Conservation (phyloP, 2,797 vertebrate genomes). For the Etheostoma nigrum region DNA sequence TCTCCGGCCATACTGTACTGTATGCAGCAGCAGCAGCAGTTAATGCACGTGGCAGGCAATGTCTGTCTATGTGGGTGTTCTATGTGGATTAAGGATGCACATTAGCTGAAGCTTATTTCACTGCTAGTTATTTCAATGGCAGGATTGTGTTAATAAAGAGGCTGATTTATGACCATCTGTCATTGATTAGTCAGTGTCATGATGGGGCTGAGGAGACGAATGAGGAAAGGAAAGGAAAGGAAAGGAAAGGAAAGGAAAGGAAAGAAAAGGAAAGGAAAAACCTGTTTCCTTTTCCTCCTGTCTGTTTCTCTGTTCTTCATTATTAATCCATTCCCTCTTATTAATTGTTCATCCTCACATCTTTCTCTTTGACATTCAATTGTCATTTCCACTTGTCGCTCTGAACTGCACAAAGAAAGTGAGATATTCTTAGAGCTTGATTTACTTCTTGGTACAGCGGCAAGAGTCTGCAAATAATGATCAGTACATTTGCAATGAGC, state of each 20-base stretch:
- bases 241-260: neutral
- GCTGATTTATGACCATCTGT: constrained; percentile 53
- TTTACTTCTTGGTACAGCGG: neutral
- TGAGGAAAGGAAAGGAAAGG: neutral
- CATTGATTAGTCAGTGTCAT: constrained; percentile 31
- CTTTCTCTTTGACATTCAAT: neutral
- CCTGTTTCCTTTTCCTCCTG: neutral
- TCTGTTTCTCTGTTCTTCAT: constrained; percentile 9
- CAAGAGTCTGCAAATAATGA: constrained; percentile 26
- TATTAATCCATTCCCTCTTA: neutral
- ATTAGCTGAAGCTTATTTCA: constrained; percentile 56
- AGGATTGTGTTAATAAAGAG: constrained; percentile 47
- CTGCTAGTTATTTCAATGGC: constrained; percentile 52
- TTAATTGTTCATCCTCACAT: constrained; percentile 10
- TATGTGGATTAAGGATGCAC: constrained; percentile 40
- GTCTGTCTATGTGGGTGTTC: constrained; percentile 32
- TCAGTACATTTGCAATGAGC: constrained; percentile 25
- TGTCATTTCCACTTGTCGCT: constrained; percentile 39
- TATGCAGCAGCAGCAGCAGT: neutral
- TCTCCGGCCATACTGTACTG: neutral
- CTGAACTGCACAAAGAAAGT: neutral
- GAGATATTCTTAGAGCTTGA: neutral
- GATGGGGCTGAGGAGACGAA: constrained; percentile 12
- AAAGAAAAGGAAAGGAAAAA: neutral
- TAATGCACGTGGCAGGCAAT: neutral